Percentiles rank a stretch among this genome's conserved stretches.
phyloP scores from a whole-genome alignment of 1,140 invertebrate genomes.

The Platyura marginata region DNA sequence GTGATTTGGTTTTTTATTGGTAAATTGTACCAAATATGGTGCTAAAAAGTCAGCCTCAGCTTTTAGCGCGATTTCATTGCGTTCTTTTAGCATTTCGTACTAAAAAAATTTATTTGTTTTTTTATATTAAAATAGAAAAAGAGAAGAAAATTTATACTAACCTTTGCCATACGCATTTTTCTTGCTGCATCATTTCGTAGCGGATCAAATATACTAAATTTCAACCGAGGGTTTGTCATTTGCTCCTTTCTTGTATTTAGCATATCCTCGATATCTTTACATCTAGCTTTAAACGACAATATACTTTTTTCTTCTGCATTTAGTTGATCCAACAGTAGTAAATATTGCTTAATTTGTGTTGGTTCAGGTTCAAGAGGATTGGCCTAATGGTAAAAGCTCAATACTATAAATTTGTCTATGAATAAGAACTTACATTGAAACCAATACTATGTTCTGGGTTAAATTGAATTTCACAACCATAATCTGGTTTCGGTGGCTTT shows the following conservation, averaged over 20 bases:
- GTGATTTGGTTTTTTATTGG: constrained; percentile 11
- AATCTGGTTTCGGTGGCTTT: constrained; percentile 34
- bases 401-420: no score
- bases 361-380: no score
- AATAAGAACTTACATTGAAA: constrained; percentile 44
- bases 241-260: constrained; percentile 21
- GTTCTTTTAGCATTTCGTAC: constrained; percentile 13
- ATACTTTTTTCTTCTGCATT: constrained; percentile 23
- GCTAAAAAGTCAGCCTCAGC: constrained; percentile 25
- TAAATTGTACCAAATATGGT: constrained; percentile 27
- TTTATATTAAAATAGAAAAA: no score
- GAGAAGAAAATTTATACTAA: neutral
- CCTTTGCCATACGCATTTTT: neutral
- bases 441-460: constrained; percentile 33
- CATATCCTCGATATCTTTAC: constrained; percentile 27
- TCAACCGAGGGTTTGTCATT: constrained; percentile 19
- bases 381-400: no score
- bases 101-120: constrained; percentile 5
- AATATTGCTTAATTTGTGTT: constrained; percentile 28
- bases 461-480: constrained; percentile 34
- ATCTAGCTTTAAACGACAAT: constrained; percentile 14
- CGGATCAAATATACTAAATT: constrained; percentile 22
- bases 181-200: constrained; percentile 26
- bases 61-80: constrained; percentile 11
- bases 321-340: constrained; percentile 24